phyloP scores from a whole-genome alignment of 2,888 invertebrate species.

The Masnerella sp. region DNA sequence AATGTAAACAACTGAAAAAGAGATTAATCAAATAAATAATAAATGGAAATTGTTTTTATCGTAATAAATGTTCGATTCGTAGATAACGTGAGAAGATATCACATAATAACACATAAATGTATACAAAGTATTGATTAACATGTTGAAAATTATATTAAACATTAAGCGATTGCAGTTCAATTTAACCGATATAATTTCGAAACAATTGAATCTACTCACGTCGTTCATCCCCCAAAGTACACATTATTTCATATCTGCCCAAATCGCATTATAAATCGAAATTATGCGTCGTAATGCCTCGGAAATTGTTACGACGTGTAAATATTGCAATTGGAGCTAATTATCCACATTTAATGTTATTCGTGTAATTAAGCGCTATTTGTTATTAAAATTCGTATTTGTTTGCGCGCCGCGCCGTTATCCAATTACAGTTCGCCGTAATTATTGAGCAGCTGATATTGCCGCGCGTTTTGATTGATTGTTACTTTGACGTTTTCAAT shows the following conservation, averaged over 20 bases:
- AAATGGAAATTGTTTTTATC: no score
- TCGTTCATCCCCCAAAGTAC: slow-evolving; percentile 1
- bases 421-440: slow-evolving; percentile 3
- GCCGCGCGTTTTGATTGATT: neutral
- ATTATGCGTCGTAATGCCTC: slow-evolving; percentile 3
- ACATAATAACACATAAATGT: no score
- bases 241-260: slow-evolving; percentile 28
- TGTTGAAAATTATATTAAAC: neutral
- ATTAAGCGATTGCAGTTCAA: neutral
- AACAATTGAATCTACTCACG: slow-evolving; percentile 12
- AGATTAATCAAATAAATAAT: no score
- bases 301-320: slow-evolving; percentile 32
- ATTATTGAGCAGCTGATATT: slow-evolving; percentile 3
- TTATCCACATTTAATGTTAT: slow-evolving; percentile 30
- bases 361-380: slow-evolving; percentile 25
- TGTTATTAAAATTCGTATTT: slow-evolving; percentile 30
- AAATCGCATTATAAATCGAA: slow-evolving; percentile 36
- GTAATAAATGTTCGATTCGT: no score
- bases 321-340: slow-evolving; percentile 33
- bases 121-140: no score
- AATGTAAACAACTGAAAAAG: no score
- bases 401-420: slow-evolving; percentile 2
- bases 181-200: slow-evolving; percentile 13
- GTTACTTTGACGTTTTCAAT: neutral
- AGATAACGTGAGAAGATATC: no score